These are phyloP conservation scores for Centroberyx gerrardi DNA, from an alignment of 2,797 vertebrate genomes.

Conservation along the genomic window DNA sequence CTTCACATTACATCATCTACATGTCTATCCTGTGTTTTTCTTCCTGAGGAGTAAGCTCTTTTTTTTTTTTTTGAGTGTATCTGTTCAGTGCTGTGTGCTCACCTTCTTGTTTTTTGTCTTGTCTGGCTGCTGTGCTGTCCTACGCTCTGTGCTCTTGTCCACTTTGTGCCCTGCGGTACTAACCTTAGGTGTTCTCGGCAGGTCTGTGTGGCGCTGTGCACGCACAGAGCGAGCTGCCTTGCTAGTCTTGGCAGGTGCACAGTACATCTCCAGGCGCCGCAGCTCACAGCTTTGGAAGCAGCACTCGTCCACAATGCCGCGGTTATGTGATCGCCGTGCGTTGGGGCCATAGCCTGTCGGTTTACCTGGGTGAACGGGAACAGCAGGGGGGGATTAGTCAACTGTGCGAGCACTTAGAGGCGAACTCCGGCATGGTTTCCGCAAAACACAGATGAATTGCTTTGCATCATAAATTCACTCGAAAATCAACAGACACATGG, in stretches of 20 bases:
- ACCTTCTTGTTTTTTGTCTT: slow-evolving; percentile 87
- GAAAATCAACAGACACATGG: slow-evolving; percentile 11
- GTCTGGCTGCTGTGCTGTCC: slow-evolving; percentile 80
- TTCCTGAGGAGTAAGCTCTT: slow-evolving; percentile 21
- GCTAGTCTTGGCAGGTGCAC: slow-evolving; percentile 93
- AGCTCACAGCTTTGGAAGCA: slow-evolving; percentile 99
- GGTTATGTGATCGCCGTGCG: slow-evolving; percentile 91
- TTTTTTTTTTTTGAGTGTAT: slow-evolving; percentile 36
- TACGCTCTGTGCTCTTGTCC: slow-evolving; percentile 80
- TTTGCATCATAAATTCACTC: neutral
- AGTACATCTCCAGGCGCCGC: slow-evolving; percentile 98
- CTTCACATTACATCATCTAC: neutral
- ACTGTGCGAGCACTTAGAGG: neutral
- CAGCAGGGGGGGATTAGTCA: neutral
- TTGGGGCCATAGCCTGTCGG: slow-evolving; percentile 95
- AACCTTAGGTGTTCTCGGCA: slow-evolving; percentile 94
- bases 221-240: slow-evolving; percentile 94
- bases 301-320: slow-evolving; percentile 98
- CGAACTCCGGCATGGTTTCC: neutral
- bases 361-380: slow-evolving; percentile 87
- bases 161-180: slow-evolving; percentile 75
- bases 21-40: slow-evolving; percentile 5
- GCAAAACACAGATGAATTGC: neutral
- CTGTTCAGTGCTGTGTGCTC: slow-evolving; percentile 57
- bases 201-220: slow-evolving; percentile 95